Evolutionary conservation across 2,888 invertebrate species (phyloP), one percentile per base, ranked within the genome.

Genomic region (Diloba caeruleocephala): DNA sequence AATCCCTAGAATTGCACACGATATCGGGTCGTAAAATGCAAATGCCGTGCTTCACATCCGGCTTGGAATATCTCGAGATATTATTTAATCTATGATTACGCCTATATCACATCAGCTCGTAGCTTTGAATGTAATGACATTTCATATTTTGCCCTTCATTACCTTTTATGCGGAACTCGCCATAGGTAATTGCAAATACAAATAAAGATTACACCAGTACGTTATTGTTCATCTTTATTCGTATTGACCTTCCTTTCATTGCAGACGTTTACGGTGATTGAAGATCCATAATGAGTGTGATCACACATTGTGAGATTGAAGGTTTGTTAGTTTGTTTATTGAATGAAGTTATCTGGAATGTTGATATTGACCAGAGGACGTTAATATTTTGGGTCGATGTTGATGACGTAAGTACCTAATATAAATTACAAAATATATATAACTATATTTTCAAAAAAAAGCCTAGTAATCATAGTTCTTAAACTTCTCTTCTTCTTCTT

Each of bases 1-100:
- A 52, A 56, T 62, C 58, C 64, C 63, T 36, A 17, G 44, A 57
- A 74, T 64, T 49, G 57, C 62, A 54, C 49, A 48, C 68, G 62
- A 64, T 78, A 75, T 72, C 63, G 62, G 48, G 51, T 69, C 71
- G 71, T 81, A 76, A 80, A 81, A 79, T 81, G 81, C 78, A 82
- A 83, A 84, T 81, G 75, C 65, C 76, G 76, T 74, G 74, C 68
- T 74, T 71, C 76, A 82, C 81, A 87, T 85, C 85, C 84, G 82
- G 82, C 78, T 82, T 58, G 61, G 74, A 66, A 62, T 67, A 75
- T 79, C 76, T 77, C 71, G 71, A 71, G 72, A 79, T 61, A 68
- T 65, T 63, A 71, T 76, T 72, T 61, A 55, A 58, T 70, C 33
- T 67, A 58, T 36, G 64, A 58, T 73, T 45, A 75, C 76, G 71